Evolutionary conservation across 2,888 invertebrate species (phyloP), one percentile per base, ranked within the genome.

Genomic region (Melieria crassipennis): DNA sequence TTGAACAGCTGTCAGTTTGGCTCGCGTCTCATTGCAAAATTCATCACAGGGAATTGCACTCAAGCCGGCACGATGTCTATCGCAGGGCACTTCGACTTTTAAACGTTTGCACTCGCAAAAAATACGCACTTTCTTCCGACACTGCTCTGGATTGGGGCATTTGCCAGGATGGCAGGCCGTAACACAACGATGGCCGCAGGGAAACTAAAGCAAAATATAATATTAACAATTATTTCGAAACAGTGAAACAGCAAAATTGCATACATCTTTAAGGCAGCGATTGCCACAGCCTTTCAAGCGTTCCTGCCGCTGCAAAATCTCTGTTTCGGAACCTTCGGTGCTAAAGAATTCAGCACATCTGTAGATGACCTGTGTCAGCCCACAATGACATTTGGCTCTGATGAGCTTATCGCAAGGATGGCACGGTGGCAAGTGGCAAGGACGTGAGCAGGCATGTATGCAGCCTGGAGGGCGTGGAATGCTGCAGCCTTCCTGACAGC

Each of bases 111-210:
- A 97, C 48, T 89, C 87, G 79, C 97, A 97, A 71, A 89, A 88
- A 0, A 95, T 86, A 84, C 93, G 94, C 0, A 95, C 90, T 84
- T 94, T 95, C 81, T 94, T 94, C 70, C 90, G 91, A 82, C 97
- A 97, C 0, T 87, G 83, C 73, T 92, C 91, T 5, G 89, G 87
- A 75, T 89, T 89, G 1, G 89, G 89, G 81, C 96, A 96, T 0
- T 84, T 79, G 0, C 93, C 94, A 0, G 91, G 87, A 82, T 96
- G 96, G 78, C 96, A 96, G 57, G 89, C 88, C 7, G 90, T 88
- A 50, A 89, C 87, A 83, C 95, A 96, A 7, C 94, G 91, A 86
- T 98, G 97, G 0, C 95, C 94, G 86, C 97, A 98, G 7, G 90
- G 85, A 83, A 94, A 91, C 92, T 95, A 83, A 42, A 70, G 16